Conservation (phyloP, 2,113 vertebrate genomes). For the Cariama cristata region DNA sequence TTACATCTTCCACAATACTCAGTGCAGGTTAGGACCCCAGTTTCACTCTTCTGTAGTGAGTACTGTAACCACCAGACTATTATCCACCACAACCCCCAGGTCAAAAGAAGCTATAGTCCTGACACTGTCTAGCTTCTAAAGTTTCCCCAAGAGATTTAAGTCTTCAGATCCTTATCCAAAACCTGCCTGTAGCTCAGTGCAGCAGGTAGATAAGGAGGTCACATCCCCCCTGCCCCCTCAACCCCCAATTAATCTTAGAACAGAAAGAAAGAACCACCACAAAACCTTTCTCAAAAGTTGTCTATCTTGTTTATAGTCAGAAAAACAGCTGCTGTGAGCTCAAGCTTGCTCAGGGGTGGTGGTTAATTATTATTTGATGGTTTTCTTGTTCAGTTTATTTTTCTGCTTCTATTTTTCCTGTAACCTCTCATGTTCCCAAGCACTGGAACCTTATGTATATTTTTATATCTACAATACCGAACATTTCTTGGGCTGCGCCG, state of each 20-base stretch:
- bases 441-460: not conserved
- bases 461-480: not conserved
- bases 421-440: not conserved
- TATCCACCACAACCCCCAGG: not conserved
- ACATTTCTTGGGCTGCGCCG: fast-evolving
- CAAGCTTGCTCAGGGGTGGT: fast-evolving
- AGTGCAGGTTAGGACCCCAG: not conserved
- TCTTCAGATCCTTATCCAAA: not conserved
- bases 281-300: not conserved
- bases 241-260: not conserved
- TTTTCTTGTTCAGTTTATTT: not conserved
- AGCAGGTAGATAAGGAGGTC: not conserved
- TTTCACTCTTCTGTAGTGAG: not conserved
- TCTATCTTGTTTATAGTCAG: not conserved
- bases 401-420: not conserved
- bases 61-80: not conserved
- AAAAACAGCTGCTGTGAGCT: not conserved
- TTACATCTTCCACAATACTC: not conserved
- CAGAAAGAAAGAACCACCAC: no score
- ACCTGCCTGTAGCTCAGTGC: not conserved
- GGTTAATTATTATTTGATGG: not conserved
- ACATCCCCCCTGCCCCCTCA: not conserved
- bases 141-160: not conserved
- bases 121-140: not conserved
- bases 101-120: not conserved